phyloP scores from a whole-genome alignment of 1,140 invertebrate species.

The Pararge aegeria region DNA sequence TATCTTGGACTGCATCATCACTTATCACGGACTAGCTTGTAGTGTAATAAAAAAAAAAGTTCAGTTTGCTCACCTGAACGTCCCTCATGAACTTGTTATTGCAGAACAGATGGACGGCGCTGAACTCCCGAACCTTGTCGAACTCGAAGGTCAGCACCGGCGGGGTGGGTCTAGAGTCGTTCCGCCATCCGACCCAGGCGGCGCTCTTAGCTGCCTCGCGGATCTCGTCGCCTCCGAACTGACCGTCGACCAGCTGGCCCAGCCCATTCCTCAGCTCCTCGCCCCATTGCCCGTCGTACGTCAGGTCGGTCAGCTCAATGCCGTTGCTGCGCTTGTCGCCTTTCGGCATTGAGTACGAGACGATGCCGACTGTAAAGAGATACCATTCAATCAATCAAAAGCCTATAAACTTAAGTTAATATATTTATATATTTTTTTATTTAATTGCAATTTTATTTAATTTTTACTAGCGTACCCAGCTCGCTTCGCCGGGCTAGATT shows the following conservation, averaged over 20 bases:
- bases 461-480: too few relatives aligned
- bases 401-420: too few relatives aligned
- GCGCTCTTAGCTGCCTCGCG: constrained; percentile 85
- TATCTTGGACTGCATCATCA: too few relatives aligned
- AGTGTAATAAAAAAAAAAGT: too few relatives aligned
- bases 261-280: constrained; percentile 88
- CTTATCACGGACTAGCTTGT: too few relatives aligned
- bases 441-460: too few relatives aligned
- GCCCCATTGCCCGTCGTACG: constrained; percentile 93
- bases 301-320: constrained; percentile 93
- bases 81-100: constrained; percentile 91
- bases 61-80: constrained; percentile 87
- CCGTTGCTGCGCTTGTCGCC: constrained; percentile 90
- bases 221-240: constrained; percentile 67
- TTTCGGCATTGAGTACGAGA: constrained; percentile 91
- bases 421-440: too few relatives aligned
- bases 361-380: constrained; percentile 85
- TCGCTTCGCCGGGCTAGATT: too few relatives aligned
- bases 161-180: constrained; percentile 85
- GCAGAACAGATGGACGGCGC: constrained; percentile 89
- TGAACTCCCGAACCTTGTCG: constrained; percentile 92
- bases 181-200: constrained; percentile 96
- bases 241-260: constrained; percentile 95
- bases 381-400: too few relatives aligned
- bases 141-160: constrained; percentile 93